Evolutionary conservation across 1,140 invertebrate species (phyloP), one percentile per base, ranked within the genome.

Genomic region (Cydia splendana): DNA sequence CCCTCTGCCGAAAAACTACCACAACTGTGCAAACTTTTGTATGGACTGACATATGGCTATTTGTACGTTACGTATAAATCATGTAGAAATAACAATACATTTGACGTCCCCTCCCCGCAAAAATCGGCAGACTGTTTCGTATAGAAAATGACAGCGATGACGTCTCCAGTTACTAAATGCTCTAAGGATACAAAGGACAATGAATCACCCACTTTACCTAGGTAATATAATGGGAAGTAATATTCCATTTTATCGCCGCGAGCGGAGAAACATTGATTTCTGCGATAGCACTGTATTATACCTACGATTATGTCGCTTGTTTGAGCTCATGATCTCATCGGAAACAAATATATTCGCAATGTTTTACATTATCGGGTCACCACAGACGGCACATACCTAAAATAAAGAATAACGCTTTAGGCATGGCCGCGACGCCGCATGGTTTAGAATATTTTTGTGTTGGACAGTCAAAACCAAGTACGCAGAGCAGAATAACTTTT

Each of bases 311-410:
- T 71, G 34, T 71, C 67, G 67, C 30, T 71, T 71, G 38, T 71
- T 71, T 45, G 67, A 71, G 18, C 67, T 71, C 67, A 71, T 71
- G 67, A 71, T 71, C 67, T 71, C 67, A 71, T 71, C 67, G 67
- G n/a, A 71, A 71, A 38, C 67, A 71, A 71, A 71, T 71, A 71
- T 69, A 42, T 34, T 69, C n/a, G 12, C 13, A 38, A 71, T 71
- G 34, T 71, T 71, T 71, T 38, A 71, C 67, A 71, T 10, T 71
- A 71, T 38, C 67, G 34, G 9, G 42, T 45, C 30, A 15, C 2
- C 6, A 30, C 65, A 67, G 12, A n/a, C 1, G 67, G 13, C 6
- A 30, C 24, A 65, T 67, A 67, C 65, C 28, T 71, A 71, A 34
- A 71, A 18, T 53, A 12, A 67, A 69, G 12, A 65, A 65, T 65